Percentiles rank a stretch among this genome's conserved stretches.
phyloP scores from a whole-genome alignment of 2,113 vertebrate species.

The Stercorarius parasiticus region DNA sequence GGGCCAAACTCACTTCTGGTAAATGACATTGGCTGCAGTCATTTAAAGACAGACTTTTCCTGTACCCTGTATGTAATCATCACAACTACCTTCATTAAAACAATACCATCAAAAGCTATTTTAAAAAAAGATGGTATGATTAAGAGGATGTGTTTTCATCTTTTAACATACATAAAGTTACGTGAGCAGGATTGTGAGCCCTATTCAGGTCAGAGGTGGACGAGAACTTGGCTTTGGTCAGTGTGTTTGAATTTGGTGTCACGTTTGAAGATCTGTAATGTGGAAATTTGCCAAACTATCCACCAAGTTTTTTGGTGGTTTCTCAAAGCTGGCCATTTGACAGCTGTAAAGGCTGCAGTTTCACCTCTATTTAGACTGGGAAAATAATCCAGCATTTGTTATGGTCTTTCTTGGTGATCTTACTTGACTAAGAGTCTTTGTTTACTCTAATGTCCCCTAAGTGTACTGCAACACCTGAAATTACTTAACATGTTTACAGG shows the following conservation, averaged over 20 bases:
- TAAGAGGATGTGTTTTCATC: constrained; percentile 13
- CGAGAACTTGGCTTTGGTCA: background rate
- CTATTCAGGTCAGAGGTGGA: background rate
- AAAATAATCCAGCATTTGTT: background rate
- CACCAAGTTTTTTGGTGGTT: background rate
- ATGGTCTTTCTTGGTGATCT: background rate
- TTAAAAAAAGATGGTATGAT: background rate
- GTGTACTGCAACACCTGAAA: background rate
- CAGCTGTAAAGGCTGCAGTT: background rate
- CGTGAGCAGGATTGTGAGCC: background rate
- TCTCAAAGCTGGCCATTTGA: background rate
- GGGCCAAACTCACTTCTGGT: constrained; percentile 24
- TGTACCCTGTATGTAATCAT: background rate
- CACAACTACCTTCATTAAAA: constrained; percentile 12
- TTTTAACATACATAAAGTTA: background rate
- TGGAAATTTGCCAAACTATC: background rate
- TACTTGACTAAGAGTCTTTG: background rate
- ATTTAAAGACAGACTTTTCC: constrained; percentile 1
- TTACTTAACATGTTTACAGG: background rate
- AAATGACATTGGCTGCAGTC: background rate
- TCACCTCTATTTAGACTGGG: background rate
- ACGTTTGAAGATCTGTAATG: background rate
- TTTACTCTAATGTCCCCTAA: background rate
- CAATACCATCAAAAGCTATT: constrained; percentile 6
- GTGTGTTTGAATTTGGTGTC: background rate